A percentile compares a stretch with the other conserved stretches of the same genome.
These are phyloP conservation scores for Protula sp. DNA, from an alignment of 2,888 invertebrate species.

Conservation along the genomic window DNA sequence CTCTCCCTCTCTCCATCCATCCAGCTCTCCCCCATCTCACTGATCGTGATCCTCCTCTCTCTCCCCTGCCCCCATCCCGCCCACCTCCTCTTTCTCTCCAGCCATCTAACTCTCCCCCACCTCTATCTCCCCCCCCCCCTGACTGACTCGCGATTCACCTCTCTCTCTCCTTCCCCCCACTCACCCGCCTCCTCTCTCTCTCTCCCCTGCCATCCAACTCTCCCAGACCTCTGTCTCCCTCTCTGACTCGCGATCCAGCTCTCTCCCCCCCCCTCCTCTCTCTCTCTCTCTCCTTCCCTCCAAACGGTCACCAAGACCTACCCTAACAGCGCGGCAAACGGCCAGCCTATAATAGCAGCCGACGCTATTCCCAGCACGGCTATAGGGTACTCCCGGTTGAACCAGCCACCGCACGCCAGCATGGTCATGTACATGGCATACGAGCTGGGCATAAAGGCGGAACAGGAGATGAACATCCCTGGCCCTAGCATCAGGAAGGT, in stretches of 20 bases:
- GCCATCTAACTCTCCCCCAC: too few species aligned
- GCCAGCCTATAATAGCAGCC: slow-evolving; percentile 84
- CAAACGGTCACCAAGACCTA: slow-evolving; percentile 21
- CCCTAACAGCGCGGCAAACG: slow-evolving; percentile 92
- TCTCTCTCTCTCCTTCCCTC: background rate
- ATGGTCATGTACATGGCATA: slow-evolving; percentile 86
- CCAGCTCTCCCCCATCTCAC: too few species aligned
- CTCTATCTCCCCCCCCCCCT: background rate
- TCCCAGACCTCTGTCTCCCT: background rate
- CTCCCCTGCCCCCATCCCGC: too few species aligned
- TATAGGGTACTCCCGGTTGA: slow-evolving; percentile 70
- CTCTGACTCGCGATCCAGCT: background rate
- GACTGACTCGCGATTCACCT: background rate
- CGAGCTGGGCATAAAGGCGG: slow-evolving; percentile 89
- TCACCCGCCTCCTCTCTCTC: background rate
- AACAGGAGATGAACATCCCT: slow-evolving; percentile 82
- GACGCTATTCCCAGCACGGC: slow-evolving; percentile 80
- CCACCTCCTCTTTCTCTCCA: too few species aligned
- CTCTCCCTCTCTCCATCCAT: too few species aligned
- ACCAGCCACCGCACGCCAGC: slow-evolving; percentile 84
- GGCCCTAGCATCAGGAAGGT: slow-evolving; percentile 66
- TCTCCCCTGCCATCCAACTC: background rate
- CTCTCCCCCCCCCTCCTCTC: slow-evolving; percentile 4
- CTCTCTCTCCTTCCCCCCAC: background rate
- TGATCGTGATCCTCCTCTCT: too few species aligned